Evolutionary conservation across 2,888 invertebrate species (phyloP).

Genomic region (Lamellibrachia satsuma): DNA sequence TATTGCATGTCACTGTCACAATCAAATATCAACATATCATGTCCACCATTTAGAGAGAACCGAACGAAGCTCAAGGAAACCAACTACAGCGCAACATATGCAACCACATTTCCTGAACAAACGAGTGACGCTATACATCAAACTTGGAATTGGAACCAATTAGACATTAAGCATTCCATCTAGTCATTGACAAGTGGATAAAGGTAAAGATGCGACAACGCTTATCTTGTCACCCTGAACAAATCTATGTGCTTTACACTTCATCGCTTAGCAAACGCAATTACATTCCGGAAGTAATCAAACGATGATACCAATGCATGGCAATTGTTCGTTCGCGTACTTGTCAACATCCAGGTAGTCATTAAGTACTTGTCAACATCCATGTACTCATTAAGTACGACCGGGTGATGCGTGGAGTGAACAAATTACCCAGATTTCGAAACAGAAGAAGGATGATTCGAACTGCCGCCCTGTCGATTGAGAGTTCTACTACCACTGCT

Average conservation of each 20-base stretch:
- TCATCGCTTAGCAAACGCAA: background rate
- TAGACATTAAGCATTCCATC: background rate
- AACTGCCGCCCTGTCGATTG: too few relatives aligned
- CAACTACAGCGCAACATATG: background rate
- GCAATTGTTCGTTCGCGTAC: background rate
- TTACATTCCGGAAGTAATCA: background rate
- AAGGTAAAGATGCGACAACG: background rate
- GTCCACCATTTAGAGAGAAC: too few relatives aligned
- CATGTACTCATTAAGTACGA: background rate
- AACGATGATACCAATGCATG: background rate
- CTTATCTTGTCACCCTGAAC: background rate
- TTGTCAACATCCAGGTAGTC: background rate
- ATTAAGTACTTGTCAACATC: background rate
- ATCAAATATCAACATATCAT: too few relatives aligned
- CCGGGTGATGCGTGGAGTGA: too few relatives aligned
- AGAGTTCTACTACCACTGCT: too few relatives aligned
- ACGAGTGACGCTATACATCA: background rate
- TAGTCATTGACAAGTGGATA: background rate
- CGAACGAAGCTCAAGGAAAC: background rate
- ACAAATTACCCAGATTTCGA: too few relatives aligned
- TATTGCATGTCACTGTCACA: too few relatives aligned
- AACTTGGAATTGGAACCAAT: background rate
- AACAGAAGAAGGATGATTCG: too few relatives aligned
- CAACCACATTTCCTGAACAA: background rate
- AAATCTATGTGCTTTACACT: slow-evolving; percentile 1